Percentiles rank a stretch among this genome's conserved stretches.
Conservation (phyloP, 2,888 invertebrate species). For the Cosmia pyralina region DNA sequence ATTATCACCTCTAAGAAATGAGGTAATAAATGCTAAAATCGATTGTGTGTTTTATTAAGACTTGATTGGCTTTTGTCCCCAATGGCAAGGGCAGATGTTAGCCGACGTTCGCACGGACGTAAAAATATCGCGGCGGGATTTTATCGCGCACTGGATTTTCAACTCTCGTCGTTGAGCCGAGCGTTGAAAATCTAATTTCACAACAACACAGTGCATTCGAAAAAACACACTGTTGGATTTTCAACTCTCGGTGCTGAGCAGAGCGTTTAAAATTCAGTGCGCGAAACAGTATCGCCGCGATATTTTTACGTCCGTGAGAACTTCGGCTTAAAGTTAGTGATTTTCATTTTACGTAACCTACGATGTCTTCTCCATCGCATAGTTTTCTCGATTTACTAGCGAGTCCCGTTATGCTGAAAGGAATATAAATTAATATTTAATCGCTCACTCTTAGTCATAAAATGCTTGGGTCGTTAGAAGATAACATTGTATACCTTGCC, state of each 20-base stretch:
- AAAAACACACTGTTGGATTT: too few species aligned
- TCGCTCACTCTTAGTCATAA: constrained; percentile 37
- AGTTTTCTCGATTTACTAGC: constrained; percentile 38
- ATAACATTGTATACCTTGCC: constrained; percentile 25
- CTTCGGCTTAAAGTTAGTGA: background rate
- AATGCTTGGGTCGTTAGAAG: constrained; percentile 13
- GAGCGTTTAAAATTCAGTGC: too few species aligned
- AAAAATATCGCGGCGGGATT: too few species aligned
- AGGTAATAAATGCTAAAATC: background rate
- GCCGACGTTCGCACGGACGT: too few species aligned
- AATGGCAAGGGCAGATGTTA: background rate
- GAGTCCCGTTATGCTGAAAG: constrained; percentile 46
- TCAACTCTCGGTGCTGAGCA: too few species aligned
- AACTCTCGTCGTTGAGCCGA: too few species aligned
- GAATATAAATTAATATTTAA: constrained; percentile 57
- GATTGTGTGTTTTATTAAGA: background rate
- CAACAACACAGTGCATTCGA: too few species aligned
- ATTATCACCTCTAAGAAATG: background rate
- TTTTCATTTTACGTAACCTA: background rate
- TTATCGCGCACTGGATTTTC: too few species aligned
- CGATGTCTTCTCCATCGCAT: background rate
- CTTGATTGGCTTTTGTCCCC: constrained; percentile 7
- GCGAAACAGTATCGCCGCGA: too few species aligned
- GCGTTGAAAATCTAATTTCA: too few species aligned
- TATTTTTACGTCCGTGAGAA: too few species aligned